Base-by-base conservation (phyloP, 2,113 vertebrate genomes). In the Chitala chitala region DNA sequence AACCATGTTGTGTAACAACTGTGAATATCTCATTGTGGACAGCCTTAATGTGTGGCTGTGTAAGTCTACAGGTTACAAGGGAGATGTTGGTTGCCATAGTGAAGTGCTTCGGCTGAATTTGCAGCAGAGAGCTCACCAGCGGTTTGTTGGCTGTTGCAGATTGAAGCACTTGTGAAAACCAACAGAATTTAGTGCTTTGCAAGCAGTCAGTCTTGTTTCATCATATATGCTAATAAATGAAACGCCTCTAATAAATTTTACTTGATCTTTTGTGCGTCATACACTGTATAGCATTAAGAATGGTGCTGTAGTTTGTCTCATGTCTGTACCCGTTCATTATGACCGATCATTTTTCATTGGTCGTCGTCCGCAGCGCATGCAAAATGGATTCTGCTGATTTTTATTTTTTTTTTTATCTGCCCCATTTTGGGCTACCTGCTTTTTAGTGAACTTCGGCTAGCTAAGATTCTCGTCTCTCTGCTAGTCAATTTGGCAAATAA, bases 71-170 rank as follows among this genome's bases (percentile, higher is more conserved):
- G 42, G 72, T 74, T 76, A 71, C 71, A 58, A 69, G 55, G 75
- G 73, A 77, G 75, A 80, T 63, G 26, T 42, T 56, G 24, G 81
- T 81, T 82, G 76, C 81, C 81, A 84, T 84, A 82, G 82, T 79
- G 74, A 84, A 81, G 58, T 66, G 36, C 72, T 78, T 56, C 12
- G 24, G 73, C 72, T 72, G 42, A 73, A 42, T 75, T 72, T 54
- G 61, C 73, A 51, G 59, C 68, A 44, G 64, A 38, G 64, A 53
- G 71, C 76, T 75, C 40, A 31, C 46, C 22, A 36, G 71, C 56
- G 58, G 36, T 71, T n/a, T 48, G 36, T 64, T 72, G 73, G 56
- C 56, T 33, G 36, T 65, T 44, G 13, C 29, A 31, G 69, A 46
- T 72, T 73, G 42, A 20, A 42, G 56, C 31, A 59, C n/a, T 48